Evolutionary conservation across 2,797 vertebrate species (phyloP).

Genomic region (Limnodromus scolopaceus): DNA sequence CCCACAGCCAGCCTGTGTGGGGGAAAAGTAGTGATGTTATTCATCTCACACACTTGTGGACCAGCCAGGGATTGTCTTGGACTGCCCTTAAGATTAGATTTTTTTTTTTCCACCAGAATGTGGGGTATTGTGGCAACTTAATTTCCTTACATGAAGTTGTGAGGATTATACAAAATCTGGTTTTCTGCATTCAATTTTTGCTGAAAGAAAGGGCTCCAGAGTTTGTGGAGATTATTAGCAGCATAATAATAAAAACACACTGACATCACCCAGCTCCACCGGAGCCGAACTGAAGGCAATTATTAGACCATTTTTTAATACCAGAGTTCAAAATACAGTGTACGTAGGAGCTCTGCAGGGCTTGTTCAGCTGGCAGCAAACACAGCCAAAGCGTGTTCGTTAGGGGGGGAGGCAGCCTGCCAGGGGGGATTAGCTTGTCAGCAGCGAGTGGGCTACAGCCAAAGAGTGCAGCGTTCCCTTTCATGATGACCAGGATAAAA

Average conservation of each 20-base stretch:
- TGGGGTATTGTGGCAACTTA: background rate
- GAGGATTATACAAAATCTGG: background rate
- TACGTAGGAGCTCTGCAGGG: background rate
- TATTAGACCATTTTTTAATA: background rate
- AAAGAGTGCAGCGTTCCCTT: background rate
- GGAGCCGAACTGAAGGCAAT: background rate
- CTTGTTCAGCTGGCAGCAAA: slow-evolving; percentile 13
- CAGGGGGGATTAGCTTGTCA: background rate
- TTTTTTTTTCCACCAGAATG: background rate
- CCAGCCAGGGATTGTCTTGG: background rate
- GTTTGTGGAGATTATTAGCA: background rate
- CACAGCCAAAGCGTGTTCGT: background rate
- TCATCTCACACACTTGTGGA: background rate
- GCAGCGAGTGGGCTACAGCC: background rate
- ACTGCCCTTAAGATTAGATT: background rate
- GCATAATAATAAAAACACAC: background rate
- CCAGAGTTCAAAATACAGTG: background rate
- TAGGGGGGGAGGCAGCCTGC: background rate
- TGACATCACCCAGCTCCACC: background rate
- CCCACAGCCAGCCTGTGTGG: background rate
- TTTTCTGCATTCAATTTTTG: background rate
- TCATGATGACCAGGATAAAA: background rate
- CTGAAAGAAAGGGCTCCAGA: background rate
- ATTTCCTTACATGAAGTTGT: background rate
- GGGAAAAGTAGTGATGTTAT: background rate